Base-by-base conservation (phyloP, 2,113 vertebrate species). In the Scomber colias region DNA sequence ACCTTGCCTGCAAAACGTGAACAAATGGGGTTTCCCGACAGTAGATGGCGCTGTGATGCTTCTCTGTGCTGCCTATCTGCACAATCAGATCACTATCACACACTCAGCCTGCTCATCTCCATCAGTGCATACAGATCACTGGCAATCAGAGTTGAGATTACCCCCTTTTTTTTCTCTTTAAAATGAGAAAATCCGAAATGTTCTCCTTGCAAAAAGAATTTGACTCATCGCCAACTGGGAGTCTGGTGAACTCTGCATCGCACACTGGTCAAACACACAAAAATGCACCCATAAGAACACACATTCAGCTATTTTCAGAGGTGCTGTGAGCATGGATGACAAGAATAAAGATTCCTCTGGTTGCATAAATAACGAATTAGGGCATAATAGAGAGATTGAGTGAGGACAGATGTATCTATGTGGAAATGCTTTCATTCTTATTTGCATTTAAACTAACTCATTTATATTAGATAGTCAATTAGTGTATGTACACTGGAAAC, bases 1-100 rank as follows among this genome's bases (percentile, higher is more conserved):
- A 50, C 66, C 69, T 73, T 79, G 19, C 14, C 19, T 48, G 0
- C 54, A 44, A 73, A 13, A 51, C 13, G n/a, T 30, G 49, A 50
- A 62, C 63, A 82, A 19, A 63, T 70, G 73, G 46, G 13, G 16
- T 35, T 53, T 82, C 44, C 57, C 16, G 83, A 77, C 90, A 91
- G 87, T 85, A 91, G 91, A 91, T 90, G 91, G 90, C 79, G 87
- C 83, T 85, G 85, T 86, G 63, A 85, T 82, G 84, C 89, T 87
- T 82, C 79, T 62, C 63, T 84, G 71, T 40, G 77, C 35, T 48
- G 30, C 45, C 3, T 66, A 56, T 51, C 63, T 31, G 67, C 44
- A 30, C 71, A 67, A 72, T 77, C 75, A 85, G 77, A 86, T 87
- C 73, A 51, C 64, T 71, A 78, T 76, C 81, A 53, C 71, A 76